These are phyloP conservation scores for Anhinga anhinga DNA, from an alignment of 2,113 vertebrate genomes.

Conservation along the genomic window DNA sequence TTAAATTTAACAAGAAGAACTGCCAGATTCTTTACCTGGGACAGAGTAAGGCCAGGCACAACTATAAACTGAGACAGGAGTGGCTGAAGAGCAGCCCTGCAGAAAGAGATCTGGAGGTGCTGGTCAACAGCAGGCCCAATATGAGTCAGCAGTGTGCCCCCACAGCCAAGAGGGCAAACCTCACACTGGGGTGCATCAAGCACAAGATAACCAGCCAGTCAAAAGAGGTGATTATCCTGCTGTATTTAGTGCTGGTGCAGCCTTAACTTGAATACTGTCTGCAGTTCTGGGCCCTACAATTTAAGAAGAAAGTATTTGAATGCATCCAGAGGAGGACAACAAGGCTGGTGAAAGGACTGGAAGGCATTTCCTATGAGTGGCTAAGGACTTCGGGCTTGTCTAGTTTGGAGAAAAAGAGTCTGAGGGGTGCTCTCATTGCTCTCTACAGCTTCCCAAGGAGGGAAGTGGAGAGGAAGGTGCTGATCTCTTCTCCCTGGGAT, in stretches of 20 bases:
- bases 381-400: no score
- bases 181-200: neutral
- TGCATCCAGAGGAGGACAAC: no score
- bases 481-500: no score
- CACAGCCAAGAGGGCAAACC: neutral
- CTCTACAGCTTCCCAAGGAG: no score
- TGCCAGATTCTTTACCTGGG: neutral
- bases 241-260: accelerated
- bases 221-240: accelerated
- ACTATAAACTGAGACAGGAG: neutral
- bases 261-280: no score
- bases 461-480: no score
- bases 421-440: no score
- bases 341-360: no score
- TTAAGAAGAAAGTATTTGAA: no score
- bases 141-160: neutral
- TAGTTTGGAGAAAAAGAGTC: no score
- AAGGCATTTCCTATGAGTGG: no score
- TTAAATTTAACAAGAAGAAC: neutral
- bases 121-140: neutral
- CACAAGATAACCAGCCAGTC: neutral
- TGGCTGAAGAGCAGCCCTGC: neutral
- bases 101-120: neutral
- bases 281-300: no score
- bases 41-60: neutral